Base-by-base conservation (phyloP, 2,888 invertebrate genomes). In the Nebria brevicollis region DNA sequence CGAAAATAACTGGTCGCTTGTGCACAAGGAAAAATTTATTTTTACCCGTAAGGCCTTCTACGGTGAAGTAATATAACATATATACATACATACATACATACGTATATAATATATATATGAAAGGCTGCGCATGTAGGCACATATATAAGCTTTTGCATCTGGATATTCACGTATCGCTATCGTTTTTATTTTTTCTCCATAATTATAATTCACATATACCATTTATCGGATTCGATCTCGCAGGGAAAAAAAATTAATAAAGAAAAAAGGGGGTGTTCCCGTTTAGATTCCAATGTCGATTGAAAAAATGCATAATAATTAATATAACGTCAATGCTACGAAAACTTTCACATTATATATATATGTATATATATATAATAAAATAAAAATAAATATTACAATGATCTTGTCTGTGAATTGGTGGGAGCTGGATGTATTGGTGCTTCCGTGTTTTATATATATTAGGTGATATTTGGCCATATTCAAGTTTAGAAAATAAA, bases 271-370 rank as follows among this genome's bases (percentile, higher is more conserved):
- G 70, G 70, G 20, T 20, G 20, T 70, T 26, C 26, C 70, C 5
- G 13, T 70, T 25, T 70, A 70, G 70, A 70, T 70, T 70, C 70
- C 70, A 34, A n/a, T 70, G 25, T 70, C 70, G 70, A 70, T 70
- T 70, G 70, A 70, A 70, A 54, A 70, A 70, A 34, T 70, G 70
- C 70, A 70, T 70, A 70, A 70, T 70, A 70, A 70, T 70, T 70
- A 70, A 70, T 70, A 15, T 70, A 34, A 26, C 70, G 70, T 70
- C 70, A 70, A 70, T 34, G 70, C 70, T 11, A 70, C 25, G 26
- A 13, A 11, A 70, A 70, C 25, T 3, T 70, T 20, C 54, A 54
- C 34, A 8, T 54, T 54, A 54, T 54, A 54, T 54, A 54, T 54
- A 54, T 54, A 54, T 54, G 4, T 54, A 54, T 54, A 54, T 54